Base-by-base conservation (phyloP, 64 coral and sea anemone species). In the Stylophora pistillata region DNA sequence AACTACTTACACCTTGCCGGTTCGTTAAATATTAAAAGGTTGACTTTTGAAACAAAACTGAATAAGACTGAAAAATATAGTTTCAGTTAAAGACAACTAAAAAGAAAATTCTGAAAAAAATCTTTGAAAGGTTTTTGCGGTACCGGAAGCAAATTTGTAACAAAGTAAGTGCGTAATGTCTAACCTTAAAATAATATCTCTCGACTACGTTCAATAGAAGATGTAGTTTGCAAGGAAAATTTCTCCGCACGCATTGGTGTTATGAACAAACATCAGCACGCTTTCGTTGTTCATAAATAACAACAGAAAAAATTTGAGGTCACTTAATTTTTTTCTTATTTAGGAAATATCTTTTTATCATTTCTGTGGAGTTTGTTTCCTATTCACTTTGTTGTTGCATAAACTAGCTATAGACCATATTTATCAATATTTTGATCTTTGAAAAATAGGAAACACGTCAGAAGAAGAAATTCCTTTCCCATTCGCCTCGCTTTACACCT, bases 11-110 rank as follows among this genome's bases (percentile, higher is more conserved):
- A n/a, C 13, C 53, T 37, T 16, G 14, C 26, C 16, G 5, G 11
- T 53, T 84, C 16, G 33, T 84, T 16, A 84, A 84, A 84, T 69
- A 84, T 84, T 84, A 32, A 84, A 69, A 34, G 30, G 32, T 53
- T n/a, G 23, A 69, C 0, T 13, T 16, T 84, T 28, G 2, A 70
- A 69, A 84, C 60, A 68, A 84, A 84, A 68, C 20, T 55, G 9
- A 10, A 52, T 20, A 10, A 34, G 18, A 13, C 37, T 33, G 69
- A 3, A 1, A 53, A 84, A 37, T 21, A 3, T 23, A 64, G 66
- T 53, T 84, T 63, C 64, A 54, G 28, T 18, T 2, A 17, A 82
- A 32, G 10, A 5, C 7, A 13, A 15, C 15, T 84, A 9, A 53
- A 52, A 11, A 33, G 10, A 62, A 23, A 14, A 18, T 58, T 16